These are phyloP conservation scores for Cydia pomonella DNA, from an alignment of 1,140 invertebrate genomes.

Conservation along the genomic window DNA sequence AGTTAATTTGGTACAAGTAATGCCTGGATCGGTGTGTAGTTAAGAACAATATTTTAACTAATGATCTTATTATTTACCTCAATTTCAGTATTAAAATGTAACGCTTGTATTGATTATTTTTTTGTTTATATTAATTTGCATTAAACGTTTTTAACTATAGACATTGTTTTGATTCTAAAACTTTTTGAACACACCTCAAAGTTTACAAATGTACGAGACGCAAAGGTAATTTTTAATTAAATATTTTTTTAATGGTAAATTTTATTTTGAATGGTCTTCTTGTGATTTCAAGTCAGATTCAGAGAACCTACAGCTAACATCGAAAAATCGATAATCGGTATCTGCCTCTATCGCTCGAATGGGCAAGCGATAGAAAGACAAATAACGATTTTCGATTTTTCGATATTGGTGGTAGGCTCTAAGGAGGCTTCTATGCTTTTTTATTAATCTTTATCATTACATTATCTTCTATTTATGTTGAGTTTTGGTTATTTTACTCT, in stretches of 20 bases:
- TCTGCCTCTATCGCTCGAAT: too few relatives aligned
- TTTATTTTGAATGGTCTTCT: neutral
- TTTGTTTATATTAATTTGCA: constrained; percentile 42
- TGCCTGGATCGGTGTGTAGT: constrained; percentile 73
- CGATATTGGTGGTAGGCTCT: too few relatives aligned
- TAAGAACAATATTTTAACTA: constrained; percentile 47
- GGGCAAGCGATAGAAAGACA: too few relatives aligned
- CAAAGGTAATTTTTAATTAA: constrained; percentile 16
- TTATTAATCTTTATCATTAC: neutral
- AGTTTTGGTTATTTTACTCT: neutral
- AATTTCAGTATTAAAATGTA: constrained; percentile 39
- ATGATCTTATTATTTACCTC: constrained; percentile 41
- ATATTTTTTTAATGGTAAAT: constrained; percentile 1
- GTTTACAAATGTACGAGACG: constrained; percentile 5
- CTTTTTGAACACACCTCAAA: neutral
- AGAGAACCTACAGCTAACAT: too few relatives aligned
- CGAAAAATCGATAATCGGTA: too few relatives aligned
- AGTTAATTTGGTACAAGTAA: constrained; percentile 76
- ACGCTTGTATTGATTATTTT: constrained; percentile 38
- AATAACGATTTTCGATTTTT: neutral
- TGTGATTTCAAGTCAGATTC: neutral
- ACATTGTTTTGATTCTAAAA: neutral
- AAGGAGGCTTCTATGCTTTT: neutral
- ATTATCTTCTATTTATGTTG: neutral
- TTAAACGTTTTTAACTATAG: constrained; percentile 41